phyloP scores from a whole-genome alignment of 2,113 vertebrate genomes.

The Pandion haliaetus region DNA sequence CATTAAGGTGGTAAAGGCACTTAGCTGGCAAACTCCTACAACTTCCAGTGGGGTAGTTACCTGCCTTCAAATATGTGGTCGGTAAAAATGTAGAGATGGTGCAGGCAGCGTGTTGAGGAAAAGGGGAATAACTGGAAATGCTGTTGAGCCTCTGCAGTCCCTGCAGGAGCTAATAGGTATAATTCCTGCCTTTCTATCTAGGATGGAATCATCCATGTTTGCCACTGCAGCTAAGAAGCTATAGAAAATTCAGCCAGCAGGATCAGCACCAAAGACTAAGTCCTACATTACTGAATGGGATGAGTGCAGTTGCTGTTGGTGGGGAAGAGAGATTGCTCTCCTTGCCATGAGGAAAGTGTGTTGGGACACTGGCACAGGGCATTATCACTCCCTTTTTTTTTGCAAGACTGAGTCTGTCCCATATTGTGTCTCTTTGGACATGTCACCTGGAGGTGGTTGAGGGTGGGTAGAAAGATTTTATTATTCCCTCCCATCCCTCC shows the following conservation, averaged over 20 bases:
- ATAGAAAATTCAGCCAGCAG: background rate
- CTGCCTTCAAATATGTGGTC: background rate
- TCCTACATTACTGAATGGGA: background rate
- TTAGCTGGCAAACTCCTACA: background rate
- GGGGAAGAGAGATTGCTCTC: background rate
- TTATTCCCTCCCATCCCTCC: accelerated
- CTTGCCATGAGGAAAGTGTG: background rate
- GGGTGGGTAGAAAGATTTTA: background rate
- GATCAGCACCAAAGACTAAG: background rate
- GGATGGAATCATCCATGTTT: background rate
- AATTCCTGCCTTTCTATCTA: background rate
- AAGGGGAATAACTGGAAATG: background rate
- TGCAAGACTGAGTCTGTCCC: background rate
- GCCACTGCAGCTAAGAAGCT: background rate
- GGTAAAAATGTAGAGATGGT: background rate
- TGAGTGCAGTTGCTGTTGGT: background rate
- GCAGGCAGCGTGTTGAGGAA: background rate
- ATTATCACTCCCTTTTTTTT: background rate
- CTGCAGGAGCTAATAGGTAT: background rate
- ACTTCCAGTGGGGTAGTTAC: background rate
- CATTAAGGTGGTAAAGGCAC: background rate
- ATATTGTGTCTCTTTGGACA: background rate
- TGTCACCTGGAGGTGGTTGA: background rate
- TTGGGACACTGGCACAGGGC: background rate
- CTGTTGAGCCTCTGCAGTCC: background rate